Base-by-base conservation (phyloP, 2,797 vertebrate species). In the Otus scops region DNA sequence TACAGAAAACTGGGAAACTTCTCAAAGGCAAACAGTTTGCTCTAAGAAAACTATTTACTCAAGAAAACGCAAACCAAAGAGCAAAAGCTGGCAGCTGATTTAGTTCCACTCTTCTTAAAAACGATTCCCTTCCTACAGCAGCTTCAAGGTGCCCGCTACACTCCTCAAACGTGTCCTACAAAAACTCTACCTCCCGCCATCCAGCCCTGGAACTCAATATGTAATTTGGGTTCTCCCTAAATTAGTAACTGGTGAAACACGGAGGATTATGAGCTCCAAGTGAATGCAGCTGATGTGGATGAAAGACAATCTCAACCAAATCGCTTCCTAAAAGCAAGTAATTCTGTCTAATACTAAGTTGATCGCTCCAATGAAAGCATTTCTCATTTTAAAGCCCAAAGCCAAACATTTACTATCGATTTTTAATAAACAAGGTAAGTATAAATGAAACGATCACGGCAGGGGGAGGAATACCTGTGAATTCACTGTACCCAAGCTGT, bases 1-100 rank as follows among this genome's bases (percentile, higher is more conserved):
- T 6, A 38, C 77, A 77, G 65, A 87, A 78, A 89, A 79, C 59
- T 20, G 92, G 85, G 43, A 68, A 95, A 89, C 83, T 95, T 96
- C 89, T 95, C 86, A 88, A 86, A 95, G 64, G 78, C 90, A 94
- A 93, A 92, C 0, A 22, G 65, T 65, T 81, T 24, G 34, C 30
- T 69, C 74, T 79, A 54, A 75, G 65, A 61, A 45, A 76, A 17
- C 17, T 32, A 34, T 8, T 56, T 53, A 41, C 50, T 71, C 0
- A 65, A 28, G 74, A 61, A 56, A 19, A 19, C 12, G 12, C 60
- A 60, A 73, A 45, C 9, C 27, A 63, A 51, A 50, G 50, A 34
- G 56, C 71, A 56, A 50, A 80, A 86, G 80, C 70, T 45, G 45
- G 50, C 7, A 12, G 36, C 50, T 50, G 78, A 51, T 60, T n/a